A percentile compares a stretch with the other conserved stretches of the same genome.
Conservation (phyloP, 37 sponge, comb jelly and placozoan genomes). For the Cliona cf. orientalis region DNA sequence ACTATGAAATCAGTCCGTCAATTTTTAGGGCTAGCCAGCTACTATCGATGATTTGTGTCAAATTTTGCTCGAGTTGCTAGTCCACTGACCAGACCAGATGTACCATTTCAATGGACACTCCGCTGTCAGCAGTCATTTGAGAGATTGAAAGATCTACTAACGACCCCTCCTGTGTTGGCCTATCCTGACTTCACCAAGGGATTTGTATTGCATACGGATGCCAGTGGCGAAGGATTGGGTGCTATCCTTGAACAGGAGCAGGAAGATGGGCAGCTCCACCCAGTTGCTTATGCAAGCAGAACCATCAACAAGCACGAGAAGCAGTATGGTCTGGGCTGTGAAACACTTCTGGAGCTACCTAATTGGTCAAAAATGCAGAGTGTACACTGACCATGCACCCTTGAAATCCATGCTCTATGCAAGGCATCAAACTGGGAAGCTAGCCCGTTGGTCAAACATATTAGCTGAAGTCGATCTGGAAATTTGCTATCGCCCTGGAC, state of each 20-base stretch:
- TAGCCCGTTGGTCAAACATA: slow-evolving; percentile 13
- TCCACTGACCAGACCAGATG: neutral
- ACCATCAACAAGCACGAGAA: too few species aligned
- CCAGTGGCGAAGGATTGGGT: too few species aligned
- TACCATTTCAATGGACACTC: neutral
- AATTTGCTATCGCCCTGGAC: slow-evolving; percentile 24
- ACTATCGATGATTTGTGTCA: slow-evolving; percentile 22
- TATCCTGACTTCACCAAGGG: neutral
- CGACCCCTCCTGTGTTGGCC: slow-evolving; percentile 1
- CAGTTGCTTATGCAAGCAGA: too few species aligned
- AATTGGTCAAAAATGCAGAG: neutral
- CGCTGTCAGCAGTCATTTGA: slow-evolving; percentile 14
- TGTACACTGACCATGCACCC: neutral
- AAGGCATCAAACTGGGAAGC: neutral
- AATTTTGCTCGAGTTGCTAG: neutral
- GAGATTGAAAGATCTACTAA: neutral
- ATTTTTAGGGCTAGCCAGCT: neutral
- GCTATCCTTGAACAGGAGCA: too few species aligned
- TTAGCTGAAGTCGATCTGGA: slow-evolving; percentile 19
- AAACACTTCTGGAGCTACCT: neutral
- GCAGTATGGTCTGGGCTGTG: neutral
- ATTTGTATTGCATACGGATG: neutral
- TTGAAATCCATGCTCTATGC: neutral
- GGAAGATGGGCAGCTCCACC: too few species aligned
- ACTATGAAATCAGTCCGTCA: too few species aligned